Base-by-base conservation (phyloP, 2,797 vertebrate genomes). In the Oreochromis mossambicus region DNA sequence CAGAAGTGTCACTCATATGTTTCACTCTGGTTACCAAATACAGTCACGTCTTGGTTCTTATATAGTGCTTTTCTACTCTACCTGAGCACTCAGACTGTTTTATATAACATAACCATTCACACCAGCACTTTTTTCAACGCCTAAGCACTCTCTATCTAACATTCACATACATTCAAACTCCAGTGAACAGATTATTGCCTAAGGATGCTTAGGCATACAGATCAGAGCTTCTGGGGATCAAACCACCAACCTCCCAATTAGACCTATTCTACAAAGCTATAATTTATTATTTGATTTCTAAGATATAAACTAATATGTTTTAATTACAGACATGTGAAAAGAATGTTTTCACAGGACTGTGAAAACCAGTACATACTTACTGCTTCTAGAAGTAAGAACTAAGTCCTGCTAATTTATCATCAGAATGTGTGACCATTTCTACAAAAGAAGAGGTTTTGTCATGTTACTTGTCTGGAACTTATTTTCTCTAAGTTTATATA, bases 251-350 rank as follows among this genome's bases (percentile, higher is more conserved):
- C 56, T 61, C 29, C 56, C 9, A 5, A 61, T 34, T 61, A 61
- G 29, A 34, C 56, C 34, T 68, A 68, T 41, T 68, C 38, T 24
- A 26, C 38, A 24, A 43, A 43, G 0, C 58, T 36, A n/a, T 5
- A 36, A n/a, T 63, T 36, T 63, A n/a, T 63, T 63, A 36, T 63
- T 36, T 58, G 10, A 36, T 63, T 38, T 63, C 19, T 21, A 21
- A 63, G 17, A 7, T 63, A 63, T 63, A 1, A 36, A 63, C 32
- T 3, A 36, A 63, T 11, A 63, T 0, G 2, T 0, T 12, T 63
- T 36, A 2, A 8, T 36, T 63, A n/a, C 58, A 63, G 10, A 12
- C 34, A 63, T 13, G 58, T 38, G 58, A 63, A 63, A 63, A 63
- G 7, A 38, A 1, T 38, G 56, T 34, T 61, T 61, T 61, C 56